These are phyloP conservation scores for Ricordea florida DNA, from an alignment of 92 coral and sea anemone genomes.

Conservation along the genomic window DNA sequence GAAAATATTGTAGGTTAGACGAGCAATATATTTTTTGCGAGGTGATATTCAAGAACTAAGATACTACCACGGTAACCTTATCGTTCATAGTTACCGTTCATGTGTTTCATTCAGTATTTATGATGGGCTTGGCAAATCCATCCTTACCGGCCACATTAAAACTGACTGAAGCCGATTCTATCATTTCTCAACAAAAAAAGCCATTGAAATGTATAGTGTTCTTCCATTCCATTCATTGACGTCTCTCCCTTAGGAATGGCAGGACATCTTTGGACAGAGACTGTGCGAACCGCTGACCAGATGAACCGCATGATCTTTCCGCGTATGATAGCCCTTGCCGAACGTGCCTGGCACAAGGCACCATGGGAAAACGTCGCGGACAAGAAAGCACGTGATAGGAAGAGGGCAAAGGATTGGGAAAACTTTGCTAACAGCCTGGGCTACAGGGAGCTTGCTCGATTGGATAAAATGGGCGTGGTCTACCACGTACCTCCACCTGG, in stretches of 20 bases:
- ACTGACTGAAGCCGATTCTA: too few relatives aligned
- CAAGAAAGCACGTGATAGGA: constrained; percentile 42
- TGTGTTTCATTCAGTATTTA: not conserved
- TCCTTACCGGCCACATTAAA: too few relatives aligned
- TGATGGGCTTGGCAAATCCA: not conserved
- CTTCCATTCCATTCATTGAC: not conserved
- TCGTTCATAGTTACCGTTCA: too few relatives aligned
- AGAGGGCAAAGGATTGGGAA: constrained; percentile 68
- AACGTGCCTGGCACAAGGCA: constrained; percentile 98
- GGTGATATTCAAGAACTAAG: too few relatives aligned
- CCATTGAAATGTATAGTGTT: too few relatives aligned
- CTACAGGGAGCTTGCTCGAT: constrained; percentile 75
- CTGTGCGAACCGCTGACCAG: constrained; percentile 86
- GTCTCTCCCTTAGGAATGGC: constrained; percentile 79
- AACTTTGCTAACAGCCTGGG: constrained; percentile 83
- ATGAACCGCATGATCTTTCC: constrained; percentile 88
- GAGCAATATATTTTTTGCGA: too few relatives aligned
- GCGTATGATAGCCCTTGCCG: constrained; percentile 86
- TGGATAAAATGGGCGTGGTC: constrained; percentile 74
- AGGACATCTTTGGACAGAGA: constrained; percentile 92
- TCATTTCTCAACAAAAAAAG: too few relatives aligned
- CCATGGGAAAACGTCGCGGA: constrained; percentile 74
- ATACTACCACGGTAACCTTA: too few relatives aligned
- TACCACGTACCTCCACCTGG: constrained; percentile 88
- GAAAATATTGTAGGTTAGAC: constrained; percentile 69